Conservation (phyloP, 30 jellyfish, hydroid and myxozoan species). For the Pseudorhiza aurosa region DNA sequence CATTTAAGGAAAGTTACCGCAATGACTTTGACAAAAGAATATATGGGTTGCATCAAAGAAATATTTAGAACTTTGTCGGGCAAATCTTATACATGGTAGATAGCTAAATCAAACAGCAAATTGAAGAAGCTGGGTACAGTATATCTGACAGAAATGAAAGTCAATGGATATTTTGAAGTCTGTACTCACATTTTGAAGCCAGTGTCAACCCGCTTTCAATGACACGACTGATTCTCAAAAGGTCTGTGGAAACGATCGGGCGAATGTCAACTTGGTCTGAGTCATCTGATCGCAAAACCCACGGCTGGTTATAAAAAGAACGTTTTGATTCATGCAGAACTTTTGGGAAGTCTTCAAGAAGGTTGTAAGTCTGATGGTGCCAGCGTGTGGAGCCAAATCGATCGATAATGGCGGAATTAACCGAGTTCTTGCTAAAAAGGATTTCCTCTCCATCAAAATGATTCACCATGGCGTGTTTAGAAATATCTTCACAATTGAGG, state of each 20-base stretch:
- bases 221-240: slow-evolving; percentile 59
- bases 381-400: slow-evolving; percentile 11
- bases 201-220: slow-evolving; percentile 75
- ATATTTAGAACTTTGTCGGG: too few species aligned
- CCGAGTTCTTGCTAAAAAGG: slow-evolving; percentile 3
- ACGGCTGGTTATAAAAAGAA: slow-evolving; percentile 13
- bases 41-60: too few species aligned
- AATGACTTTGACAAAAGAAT: too few species aligned
- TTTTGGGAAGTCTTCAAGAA: slow-evolving; percentile 45
- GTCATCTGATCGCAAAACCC: slow-evolving; percentile 66
- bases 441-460: slow-evolving; percentile 37
- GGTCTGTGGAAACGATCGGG: slow-evolving; percentile 54
- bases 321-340: background rate
- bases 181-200: slow-evolving; percentile 83
- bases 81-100: too few species aligned
- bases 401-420: background rate
- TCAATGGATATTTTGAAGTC: background rate
- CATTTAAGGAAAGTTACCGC: too few species aligned
- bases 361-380: slow-evolving; percentile 3
- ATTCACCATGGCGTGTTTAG: background rate
- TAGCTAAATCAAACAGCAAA: too few species aligned
- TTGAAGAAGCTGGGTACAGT: too few species aligned
- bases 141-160: background rate
- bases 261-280: slow-evolving; percentile 8
- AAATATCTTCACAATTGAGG: background rate